Evolutionary conservation across 2,113 vertebrate genomes (phyloP).

Genomic region (Clarias magur): DNA sequence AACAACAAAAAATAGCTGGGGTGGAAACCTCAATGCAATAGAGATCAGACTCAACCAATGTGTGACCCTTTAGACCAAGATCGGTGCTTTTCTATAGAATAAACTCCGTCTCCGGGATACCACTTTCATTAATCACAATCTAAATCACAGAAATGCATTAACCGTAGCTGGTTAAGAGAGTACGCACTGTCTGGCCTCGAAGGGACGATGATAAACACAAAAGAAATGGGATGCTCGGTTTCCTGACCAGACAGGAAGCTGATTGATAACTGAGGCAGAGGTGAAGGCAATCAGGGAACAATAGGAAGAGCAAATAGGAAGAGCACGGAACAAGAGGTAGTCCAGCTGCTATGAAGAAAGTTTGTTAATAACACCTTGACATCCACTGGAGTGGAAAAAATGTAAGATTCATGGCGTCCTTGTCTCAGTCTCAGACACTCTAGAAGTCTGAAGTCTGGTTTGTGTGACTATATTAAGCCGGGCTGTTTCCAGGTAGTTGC

Average conservation of each 20-base stretch:
- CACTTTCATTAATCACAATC: slow-evolving; percentile 21
- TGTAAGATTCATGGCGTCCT: neutral
- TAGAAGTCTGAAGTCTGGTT: neutral
- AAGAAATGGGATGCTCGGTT: slow-evolving; percentile 45
- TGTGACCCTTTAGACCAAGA: slow-evolving; percentile 33
- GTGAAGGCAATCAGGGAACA: slow-evolving; percentile 3
- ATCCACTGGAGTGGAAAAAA: neutral
- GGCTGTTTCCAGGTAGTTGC: neutral
- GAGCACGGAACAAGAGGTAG: no score
- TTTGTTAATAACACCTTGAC: neutral
- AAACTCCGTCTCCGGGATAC: slow-evolving; percentile 36
- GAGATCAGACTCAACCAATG: slow-evolving; percentile 16
- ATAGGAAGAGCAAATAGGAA: neutral
- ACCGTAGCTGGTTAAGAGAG: neutral
- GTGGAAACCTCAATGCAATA: neutral
- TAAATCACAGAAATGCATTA: neutral
- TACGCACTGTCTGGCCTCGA: slow-evolving; percentile 24
- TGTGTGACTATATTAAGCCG: neutral
- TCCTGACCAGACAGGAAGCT: neutral
- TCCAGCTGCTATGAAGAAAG: neutral
- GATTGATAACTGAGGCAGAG: slow-evolving; percentile 10
- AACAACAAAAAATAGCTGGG: no score
- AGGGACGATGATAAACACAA: slow-evolving; percentile 55
- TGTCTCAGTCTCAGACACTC: neutral
- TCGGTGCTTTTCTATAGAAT: slow-evolving; percentile 58